A percentile compares a stretch with the other conserved stretches of the same genome.
These are phyloP conservation scores for Eretmochelys imbricata DNA, from an alignment of 2,113 vertebrate genomes.

Conservation along the genomic window DNA sequence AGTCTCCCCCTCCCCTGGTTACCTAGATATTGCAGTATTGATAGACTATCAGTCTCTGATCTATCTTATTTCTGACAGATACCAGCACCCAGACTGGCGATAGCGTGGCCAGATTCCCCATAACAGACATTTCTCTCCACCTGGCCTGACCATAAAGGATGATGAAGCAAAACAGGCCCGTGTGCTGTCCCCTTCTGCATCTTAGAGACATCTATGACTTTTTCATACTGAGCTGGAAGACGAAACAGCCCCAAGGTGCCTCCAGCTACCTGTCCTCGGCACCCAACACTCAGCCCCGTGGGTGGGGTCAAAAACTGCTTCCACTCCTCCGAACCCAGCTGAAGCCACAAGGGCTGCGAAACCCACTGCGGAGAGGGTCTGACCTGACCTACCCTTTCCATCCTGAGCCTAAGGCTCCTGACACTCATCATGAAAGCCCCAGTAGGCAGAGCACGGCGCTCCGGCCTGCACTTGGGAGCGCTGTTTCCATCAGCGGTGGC, in stretches of 20 bases:
- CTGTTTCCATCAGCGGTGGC: conserved; percentile 2
- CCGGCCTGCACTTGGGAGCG: conserved; percentile 27
- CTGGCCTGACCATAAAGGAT: not conserved
- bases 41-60: not conserved
- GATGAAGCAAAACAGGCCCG: not conserved
- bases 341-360: conserved; percentile 60
- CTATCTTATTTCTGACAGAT: not conserved
- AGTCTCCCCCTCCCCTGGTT: not conserved
- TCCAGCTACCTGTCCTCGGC: not conserved
- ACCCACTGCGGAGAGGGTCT: conserved; percentile 79
- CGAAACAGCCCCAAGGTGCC: not conserved
- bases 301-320: not conserved
- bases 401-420: conserved; percentile 61
- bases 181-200: not conserved
- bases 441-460: conserved; percentile 41
- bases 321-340: not conserved
- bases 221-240: not conserved
- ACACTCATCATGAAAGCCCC: conserved; percentile 67
- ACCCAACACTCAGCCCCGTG: not conserved
- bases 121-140: not conserved
- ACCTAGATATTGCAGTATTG: accelerated
- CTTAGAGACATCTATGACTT: not conserved
- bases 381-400: conserved; percentile 82
- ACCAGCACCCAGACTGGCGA: not conserved
- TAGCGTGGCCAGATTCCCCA: not conserved